Evolutionary conservation across 2,888 invertebrate species (phyloP).

Genomic region (Drosophila barbarae): DNA sequence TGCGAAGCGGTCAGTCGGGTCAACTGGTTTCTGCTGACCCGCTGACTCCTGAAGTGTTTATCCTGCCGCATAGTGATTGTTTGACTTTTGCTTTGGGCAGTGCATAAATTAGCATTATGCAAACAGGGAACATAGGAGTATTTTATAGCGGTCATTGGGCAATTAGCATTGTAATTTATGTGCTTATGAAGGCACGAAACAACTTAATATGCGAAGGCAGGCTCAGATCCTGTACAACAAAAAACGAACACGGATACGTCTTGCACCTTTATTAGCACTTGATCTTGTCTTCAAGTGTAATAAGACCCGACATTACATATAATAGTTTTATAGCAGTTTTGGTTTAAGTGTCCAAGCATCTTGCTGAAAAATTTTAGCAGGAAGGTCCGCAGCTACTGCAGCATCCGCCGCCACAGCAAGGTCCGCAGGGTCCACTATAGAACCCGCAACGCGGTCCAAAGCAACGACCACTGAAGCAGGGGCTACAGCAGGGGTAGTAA

Average conservation of each 20-base stretch:
- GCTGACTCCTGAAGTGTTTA: constrained; percentile 58
- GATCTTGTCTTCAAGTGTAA: constrained; percentile 16
- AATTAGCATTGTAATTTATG: constrained; percentile 66
- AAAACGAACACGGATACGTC: neutral
- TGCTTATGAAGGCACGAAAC: constrained; percentile 3
- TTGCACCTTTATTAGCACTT: constrained; percentile 13
- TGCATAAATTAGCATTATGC: constrained; percentile 69
- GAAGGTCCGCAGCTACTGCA: constrained; percentile 36
- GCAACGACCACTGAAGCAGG: constrained; percentile 31
- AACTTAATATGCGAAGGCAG: neutral
- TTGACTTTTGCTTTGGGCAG: constrained; percentile 68
- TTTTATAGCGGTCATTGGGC: constrained; percentile 43
- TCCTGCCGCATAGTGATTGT: constrained; percentile 51
- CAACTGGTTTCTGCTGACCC: constrained; percentile 57
- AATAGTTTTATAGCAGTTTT: no score
- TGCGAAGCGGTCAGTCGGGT: constrained; percentile 54
- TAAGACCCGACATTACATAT: neutral
- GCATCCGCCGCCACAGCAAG: constrained; percentile 27
- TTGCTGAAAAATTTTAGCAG: constrained; percentile 1
- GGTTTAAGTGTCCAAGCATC: neutral
- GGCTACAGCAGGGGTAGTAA: constrained; percentile 29
- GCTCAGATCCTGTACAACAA: neutral
- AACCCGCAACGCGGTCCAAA: constrained; percentile 31
- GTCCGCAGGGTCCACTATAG: constrained; percentile 32
- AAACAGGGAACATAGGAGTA: constrained; percentile 11